Evolutionary conservation across 2,888 invertebrate genomes (phyloP).

Genomic region (Nomada goodeniana): DNA sequence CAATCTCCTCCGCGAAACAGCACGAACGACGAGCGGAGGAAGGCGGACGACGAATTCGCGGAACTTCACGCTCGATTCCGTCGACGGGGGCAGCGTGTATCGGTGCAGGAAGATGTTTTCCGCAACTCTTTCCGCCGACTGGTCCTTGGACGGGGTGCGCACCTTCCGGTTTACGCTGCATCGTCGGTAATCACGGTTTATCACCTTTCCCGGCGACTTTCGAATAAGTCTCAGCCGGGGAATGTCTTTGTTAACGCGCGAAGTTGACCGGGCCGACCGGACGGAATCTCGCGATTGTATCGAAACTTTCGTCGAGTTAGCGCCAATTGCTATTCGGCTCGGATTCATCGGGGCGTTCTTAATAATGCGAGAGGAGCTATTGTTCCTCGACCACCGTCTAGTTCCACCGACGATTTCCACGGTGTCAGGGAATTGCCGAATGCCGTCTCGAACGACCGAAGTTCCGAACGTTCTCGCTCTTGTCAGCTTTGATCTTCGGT

Average conservation of each 20-base stretch:
- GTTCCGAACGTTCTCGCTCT: not conserved
- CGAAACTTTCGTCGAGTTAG: slow-evolving; percentile 37
- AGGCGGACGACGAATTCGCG: slow-evolving; percentile 1
- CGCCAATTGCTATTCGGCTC: not conserved
- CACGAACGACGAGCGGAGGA: too few species aligned
- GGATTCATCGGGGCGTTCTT: slow-evolving; percentile 46
- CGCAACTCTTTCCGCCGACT: slow-evolving; percentile 31
- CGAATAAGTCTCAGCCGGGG: slow-evolving; percentile 39
- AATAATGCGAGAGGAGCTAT: slow-evolving; percentile 27
- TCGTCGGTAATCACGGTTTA: slow-evolving; percentile 50
- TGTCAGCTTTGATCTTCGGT: not conserved
- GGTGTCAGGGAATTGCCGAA: slow-evolving; percentile 10
- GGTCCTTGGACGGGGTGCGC: not conserved
- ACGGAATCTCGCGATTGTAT: slow-evolving; percentile 32
- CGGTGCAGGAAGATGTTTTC: slow-evolving; percentile 18
- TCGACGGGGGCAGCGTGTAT: slow-evolving; percentile 1
- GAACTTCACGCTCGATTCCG: slow-evolving; percentile 6
- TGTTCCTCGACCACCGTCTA: not conserved
- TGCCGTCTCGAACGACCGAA: not conserved
- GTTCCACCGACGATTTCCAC: not conserved
- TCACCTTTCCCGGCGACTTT: slow-evolving; percentile 36
- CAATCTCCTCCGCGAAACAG: not conserved
- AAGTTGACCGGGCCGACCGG: slow-evolving; percentile 49
- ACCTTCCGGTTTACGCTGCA: slow-evolving; percentile 21
- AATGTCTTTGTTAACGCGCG: slow-evolving; percentile 54